Base-by-base conservation (phyloP, 2,113 vertebrate genomes). In the Suncus etruscus region DNA sequence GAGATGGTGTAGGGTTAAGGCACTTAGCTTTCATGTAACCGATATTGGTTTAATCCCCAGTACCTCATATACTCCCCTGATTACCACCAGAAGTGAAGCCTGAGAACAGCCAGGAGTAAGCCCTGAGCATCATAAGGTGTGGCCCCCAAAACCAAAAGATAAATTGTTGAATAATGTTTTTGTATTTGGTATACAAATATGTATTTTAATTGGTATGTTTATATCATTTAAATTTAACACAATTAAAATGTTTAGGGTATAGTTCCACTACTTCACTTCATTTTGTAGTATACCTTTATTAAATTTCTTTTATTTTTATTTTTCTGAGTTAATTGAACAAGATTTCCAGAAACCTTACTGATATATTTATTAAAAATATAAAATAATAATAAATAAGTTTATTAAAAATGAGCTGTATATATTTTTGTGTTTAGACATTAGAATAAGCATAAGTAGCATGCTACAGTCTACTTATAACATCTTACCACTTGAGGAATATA, bases 401-500 rank as follows among this genome's bases (percentile, higher is more conserved):
- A 63, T 80, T 15, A 73, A 4, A 73, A 4, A 32, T 68, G 61
- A 66, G 51, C 32, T 75, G 25, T 77, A 27, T 68, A 18, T 8
- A 63, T 68, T 86, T 74, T 79, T 58, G 9, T 50, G 4, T 78
- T 82, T 76, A 54, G 29, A 15, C 61, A 51, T 80, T 89, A 89
- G 39, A 58, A 69, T 90, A 68, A 66, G 50, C 6, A 73, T 61
- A 66, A 25, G 39, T 32, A 76, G 77, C 11, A 86, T 61, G 68
- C 51, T 48, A 84, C 48, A 70, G 8, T 85, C 29, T 83, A 51
- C 50, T 86, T 76, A 3, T 11, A 58, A 48, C 8, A 31, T 79
- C 84, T 92, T 86, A 70, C 24, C 14, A 82, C 48, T 78, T 92
- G 27, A 86, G 51, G 29, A 20, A 92, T 31, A n/a, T 92, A 22